These are phyloP conservation scores for Clarias macrocephalus DNA, from an alignment of 2,113 vertebrate species.

Conservation along the genomic window DNA sequence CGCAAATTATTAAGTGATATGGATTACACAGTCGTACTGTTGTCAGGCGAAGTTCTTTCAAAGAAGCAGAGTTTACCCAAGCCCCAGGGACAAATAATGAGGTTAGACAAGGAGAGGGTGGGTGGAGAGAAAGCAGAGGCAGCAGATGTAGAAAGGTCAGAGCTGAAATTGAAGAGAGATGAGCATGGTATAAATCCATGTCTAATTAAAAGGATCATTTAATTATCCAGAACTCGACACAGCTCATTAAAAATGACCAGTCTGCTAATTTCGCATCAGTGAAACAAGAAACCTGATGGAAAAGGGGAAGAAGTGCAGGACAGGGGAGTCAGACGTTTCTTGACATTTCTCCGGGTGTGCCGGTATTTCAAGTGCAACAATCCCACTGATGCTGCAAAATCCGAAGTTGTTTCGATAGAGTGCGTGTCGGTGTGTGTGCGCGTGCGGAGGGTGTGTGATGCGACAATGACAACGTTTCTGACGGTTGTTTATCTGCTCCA, in stretches of 20 bases:
- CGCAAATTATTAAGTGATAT: conserved; percentile 7
- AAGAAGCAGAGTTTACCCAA: conserved; percentile 31
- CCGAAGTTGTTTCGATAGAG: conserved; percentile 8
- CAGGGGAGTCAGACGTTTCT: conserved; percentile 7
- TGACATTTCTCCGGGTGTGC: background rate
- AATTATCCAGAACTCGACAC: conserved; percentile 49
- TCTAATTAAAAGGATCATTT: conserved; percentile 56
- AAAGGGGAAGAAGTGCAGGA: background rate
- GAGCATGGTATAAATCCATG: conserved; percentile 47
- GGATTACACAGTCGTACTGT: background rate
- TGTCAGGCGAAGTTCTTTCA: conserved; percentile 27
- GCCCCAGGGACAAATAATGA: conserved; percentile 39
- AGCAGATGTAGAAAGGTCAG: conserved; percentile 46
- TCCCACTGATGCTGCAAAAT: conserved; percentile 39
- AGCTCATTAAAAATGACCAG: conserved; percentile 56
- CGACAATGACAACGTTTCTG: conserved; percentile 33
- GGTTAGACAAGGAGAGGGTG: conserved; percentile 51
- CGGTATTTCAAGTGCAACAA: background rate
- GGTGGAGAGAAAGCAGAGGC: conserved; percentile 47
- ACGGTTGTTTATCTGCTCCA: conserved; percentile 37
- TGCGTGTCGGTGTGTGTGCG: conserved; percentile 48
- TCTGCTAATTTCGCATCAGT: conserved; percentile 40
- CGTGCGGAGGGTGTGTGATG: conserved; percentile 34
- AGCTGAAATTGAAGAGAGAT: conserved; percentile 42
- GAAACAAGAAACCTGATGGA: background rate